A percentile compares a stretch with the other conserved stretches of the same genome.
Conservation (phyloP, 2,113 vertebrate genomes). For the Oophaga pumilio region DNA sequence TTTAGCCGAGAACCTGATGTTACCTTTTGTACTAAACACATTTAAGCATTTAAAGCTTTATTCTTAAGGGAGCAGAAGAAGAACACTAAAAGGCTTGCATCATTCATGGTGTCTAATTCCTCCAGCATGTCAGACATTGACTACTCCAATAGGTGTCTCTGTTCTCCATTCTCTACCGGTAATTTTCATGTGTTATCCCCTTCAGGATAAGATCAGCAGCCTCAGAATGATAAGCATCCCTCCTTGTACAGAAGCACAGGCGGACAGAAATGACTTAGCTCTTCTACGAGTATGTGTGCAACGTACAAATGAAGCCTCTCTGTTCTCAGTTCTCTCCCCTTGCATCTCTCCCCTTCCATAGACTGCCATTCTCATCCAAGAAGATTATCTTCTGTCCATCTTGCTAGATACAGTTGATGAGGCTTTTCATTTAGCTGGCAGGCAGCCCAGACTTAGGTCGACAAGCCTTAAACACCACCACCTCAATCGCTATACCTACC, state of each 20-base stretch:
- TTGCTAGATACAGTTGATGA: constrained; percentile 52
- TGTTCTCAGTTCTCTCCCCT: constrained; percentile 23
- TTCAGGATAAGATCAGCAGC: constrained; percentile 40
- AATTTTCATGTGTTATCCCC: constrained; percentile 5
- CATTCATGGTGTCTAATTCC: neutral
- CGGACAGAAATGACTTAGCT: constrained; percentile 35
- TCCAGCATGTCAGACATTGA: constrained; percentile 20
- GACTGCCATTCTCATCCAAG: constrained; percentile 9
- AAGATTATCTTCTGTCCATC: constrained; percentile 52
- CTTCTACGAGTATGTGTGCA: constrained; percentile 27
- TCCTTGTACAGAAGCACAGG: constrained; percentile 23
- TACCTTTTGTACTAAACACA: constrained; percentile 18
- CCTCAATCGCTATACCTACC: neutral
- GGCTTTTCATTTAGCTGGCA: constrained; percentile 55
- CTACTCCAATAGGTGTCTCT: constrained; percentile 53
- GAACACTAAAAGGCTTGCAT: neutral
- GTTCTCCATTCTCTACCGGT: constrained; percentile 36
- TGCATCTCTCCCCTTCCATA: constrained; percentile 22
- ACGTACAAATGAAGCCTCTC: constrained; percentile 46
- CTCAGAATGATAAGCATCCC: constrained; percentile 27
- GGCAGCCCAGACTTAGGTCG: constrained; percentile 52
- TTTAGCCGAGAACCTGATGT: neutral
- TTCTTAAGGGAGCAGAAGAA: neutral
- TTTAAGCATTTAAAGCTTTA: neutral
- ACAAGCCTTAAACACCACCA: constrained; percentile 47